Percentiles rank a stretch among this genome's conserved stretches.
These are phyloP conservation scores for Arrhamphus sclerolepis DNA, from an alignment of 2,797 vertebrate species.

Conservation along the genomic window DNA sequence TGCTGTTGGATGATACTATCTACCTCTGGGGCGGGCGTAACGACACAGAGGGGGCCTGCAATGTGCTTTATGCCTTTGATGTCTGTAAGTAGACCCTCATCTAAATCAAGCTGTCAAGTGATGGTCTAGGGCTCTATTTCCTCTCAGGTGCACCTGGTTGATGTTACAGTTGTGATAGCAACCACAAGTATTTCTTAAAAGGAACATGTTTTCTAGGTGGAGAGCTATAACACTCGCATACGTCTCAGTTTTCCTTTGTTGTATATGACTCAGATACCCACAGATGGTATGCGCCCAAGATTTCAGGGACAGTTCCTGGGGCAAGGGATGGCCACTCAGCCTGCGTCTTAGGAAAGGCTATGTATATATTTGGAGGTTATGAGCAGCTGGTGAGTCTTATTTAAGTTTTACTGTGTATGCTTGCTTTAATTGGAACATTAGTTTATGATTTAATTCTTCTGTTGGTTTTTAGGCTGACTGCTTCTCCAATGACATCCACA, in stretches of 20 bases:
- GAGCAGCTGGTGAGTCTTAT: constrained; percentile 91
- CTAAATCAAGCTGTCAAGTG: constrained; percentile 4
- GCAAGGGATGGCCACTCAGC: constrained; percentile 96
- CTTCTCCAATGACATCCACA: constrained; percentile 99
- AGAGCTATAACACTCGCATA: constrained; percentile 32
- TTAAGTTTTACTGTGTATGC: constrained; percentile 10
- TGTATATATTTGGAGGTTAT: constrained; percentile 99
- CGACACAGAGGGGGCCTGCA: constrained; percentile 97
- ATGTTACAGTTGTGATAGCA: constrained; percentile 9
- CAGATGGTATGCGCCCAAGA: constrained; percentile 93
- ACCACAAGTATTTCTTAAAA: neutral
- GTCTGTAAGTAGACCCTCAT: constrained; percentile 87
- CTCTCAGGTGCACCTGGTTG: constrained; percentile 47
- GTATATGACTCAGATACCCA: constrained; percentile 82
- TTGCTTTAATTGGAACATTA: constrained; percentile 2
- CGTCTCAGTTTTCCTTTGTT: constrained; percentile 16
- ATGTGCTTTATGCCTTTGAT: constrained; percentile 96
- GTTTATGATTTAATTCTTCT: constrained; percentile 24
- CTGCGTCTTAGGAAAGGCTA: constrained; percentile 91
- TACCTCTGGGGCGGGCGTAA: constrained; percentile 98
- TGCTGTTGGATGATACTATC: constrained; percentile 93
- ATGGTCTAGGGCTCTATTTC: constrained; percentile 22
- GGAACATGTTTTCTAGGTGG: constrained; percentile 11
- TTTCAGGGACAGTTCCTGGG: constrained; percentile 91
- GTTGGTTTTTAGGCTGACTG: constrained; percentile 90